Conservation (phyloP, 1,140 invertebrate species). For the Drosophila aff. region DNA sequence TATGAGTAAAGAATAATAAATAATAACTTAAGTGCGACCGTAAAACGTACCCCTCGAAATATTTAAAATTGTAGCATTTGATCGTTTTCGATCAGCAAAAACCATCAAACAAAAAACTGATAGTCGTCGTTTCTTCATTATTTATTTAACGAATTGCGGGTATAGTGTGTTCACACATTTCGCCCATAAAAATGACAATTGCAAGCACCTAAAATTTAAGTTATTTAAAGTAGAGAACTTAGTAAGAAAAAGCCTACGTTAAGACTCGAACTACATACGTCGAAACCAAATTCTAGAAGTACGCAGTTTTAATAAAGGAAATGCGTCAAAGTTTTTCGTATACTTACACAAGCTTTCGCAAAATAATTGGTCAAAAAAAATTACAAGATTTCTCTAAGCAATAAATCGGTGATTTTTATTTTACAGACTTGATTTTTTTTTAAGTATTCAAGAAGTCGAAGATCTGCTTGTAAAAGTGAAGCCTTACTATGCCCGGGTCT, state of each 20-base stretch:
- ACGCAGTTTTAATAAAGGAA: constrained; percentile 51
- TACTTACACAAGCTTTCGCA: constrained; percentile 36
- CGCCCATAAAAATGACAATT: constrained; percentile 44
- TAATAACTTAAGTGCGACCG: constrained; percentile 57
- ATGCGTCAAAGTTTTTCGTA: constrained; percentile 40
- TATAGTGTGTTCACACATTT: constrained; percentile 9
- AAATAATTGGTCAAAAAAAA: constrained; percentile 27
- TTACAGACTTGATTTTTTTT: constrained; percentile 20
- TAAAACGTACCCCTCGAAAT: constrained; percentile 35
- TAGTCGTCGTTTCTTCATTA: constrained; percentile 45
- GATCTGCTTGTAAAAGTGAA: constrained; percentile 3
- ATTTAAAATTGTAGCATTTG: constrained; percentile 41
- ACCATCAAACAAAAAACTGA: constrained; percentile 32
- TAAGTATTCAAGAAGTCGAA: not conserved
- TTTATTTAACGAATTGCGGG: constrained; percentile 42
- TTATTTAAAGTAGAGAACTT: constrained; percentile 46
- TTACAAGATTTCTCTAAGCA: constrained; percentile 16
- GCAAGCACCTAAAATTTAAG: constrained; percentile 52
- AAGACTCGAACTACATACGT: constrained; percentile 43
- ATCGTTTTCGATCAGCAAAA: constrained; percentile 43
- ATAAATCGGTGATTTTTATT: constrained; percentile 27
- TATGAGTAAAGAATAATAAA: constrained; percentile 53
- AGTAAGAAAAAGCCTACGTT: constrained; percentile 39
- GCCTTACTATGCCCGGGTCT: not conserved
- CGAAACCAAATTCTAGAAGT: constrained; percentile 51